Evolutionary conservation across 2,888 invertebrate species (phyloP), one percentile per base, ranked within the genome.

Genomic region (Synergus laeviventris): DNA sequence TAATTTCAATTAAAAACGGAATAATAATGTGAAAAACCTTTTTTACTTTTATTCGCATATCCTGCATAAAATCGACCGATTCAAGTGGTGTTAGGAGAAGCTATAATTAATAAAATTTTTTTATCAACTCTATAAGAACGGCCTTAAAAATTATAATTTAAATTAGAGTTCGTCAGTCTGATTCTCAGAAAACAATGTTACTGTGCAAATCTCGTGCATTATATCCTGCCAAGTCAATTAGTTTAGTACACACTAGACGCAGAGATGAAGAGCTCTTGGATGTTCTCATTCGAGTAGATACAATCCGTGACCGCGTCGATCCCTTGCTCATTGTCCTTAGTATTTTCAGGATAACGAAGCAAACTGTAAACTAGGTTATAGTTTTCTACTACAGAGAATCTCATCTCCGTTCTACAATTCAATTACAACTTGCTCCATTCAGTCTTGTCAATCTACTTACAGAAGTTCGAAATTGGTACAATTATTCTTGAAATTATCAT

Each of bases 341-440:
- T 24, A 49, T 70, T 70, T 70, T 14, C 45, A 42, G 66, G n/a
- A 24, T 70, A 70, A 70, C 31, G 66, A 70, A 70, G 31, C 66
- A 70, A 70, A 70, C 24, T 24, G 9, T 8, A 3, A 70, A 45
- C 24, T 70, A 11, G 45, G 45, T 70, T 70, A n/a, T n/a, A 42
- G 16, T 42, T 45, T 49, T 70, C 66, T 49, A 24, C 2, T 21
- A 18, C 21, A 18, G n/a, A 38, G 31, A 70, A 4, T 45, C 21
- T 70, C 24, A 49, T 45, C n/a, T 14, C 24, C 16, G 21, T 45
- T 49, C 42, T 66, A 16, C 18, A 31, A 66, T 24, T 66, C 3
- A 11, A 45, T 24, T 24, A 2, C 24, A 14, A 5, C 14, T 59
- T 11, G 4, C 9, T 42, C 45, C 0, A 14, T 64, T 21, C 21